Evolutionary conservation across 2,113 vertebrate genomes (phyloP), one percentile per base, ranked within the genome.

Genomic region (Lasiurus cinereus): DNA sequence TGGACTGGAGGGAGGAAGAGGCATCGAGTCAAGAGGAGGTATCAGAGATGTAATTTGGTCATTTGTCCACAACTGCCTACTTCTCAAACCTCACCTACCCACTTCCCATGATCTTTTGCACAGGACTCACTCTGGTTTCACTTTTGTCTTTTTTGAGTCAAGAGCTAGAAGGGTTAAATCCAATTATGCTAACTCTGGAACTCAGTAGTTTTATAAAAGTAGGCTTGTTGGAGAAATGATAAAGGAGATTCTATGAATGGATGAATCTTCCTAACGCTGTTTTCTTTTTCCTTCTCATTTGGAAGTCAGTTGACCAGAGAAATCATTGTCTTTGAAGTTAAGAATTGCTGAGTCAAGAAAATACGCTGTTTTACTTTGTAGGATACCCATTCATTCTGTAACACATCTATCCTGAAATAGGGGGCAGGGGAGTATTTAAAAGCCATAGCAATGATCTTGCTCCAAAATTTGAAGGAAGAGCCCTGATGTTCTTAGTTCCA

Each of bases 311-410:
- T 56, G 48, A 72, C 39, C 74, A 74, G 14, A 73, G 19, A 50
- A 94, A 77, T 80, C 86, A 72, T 0, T 84, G 52, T 82, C 52
- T 93, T 88, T 91, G 69, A 31, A 33, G 70, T 67, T 70, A 94
- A 74, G 29, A 94, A 87, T 8, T 83, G 78, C 96, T 87, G 64
- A 79, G 29, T 59, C 31, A 92, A 95, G 83, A 94, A 96, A 87
- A 74, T 86, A 77, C 0, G 67, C 43, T 15, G n/a, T 1, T 56
- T 76, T 74, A 54, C 1, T 92, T 69, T 82, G 62, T 29, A 78
- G 80, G 16, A 77, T 13, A 8, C 10, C 77, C 11, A 56, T 14
- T 77, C 0, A 1, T 0, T 80, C 69, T 0, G 0, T 48, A 89
- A 33, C 59, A 33, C 72, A 33, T 46, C 54, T 89, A 0, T 19